These are phyloP conservation scores for Automeris io DNA, from an alignment of 2,888 invertebrate species.

Conservation along the genomic window DNA sequence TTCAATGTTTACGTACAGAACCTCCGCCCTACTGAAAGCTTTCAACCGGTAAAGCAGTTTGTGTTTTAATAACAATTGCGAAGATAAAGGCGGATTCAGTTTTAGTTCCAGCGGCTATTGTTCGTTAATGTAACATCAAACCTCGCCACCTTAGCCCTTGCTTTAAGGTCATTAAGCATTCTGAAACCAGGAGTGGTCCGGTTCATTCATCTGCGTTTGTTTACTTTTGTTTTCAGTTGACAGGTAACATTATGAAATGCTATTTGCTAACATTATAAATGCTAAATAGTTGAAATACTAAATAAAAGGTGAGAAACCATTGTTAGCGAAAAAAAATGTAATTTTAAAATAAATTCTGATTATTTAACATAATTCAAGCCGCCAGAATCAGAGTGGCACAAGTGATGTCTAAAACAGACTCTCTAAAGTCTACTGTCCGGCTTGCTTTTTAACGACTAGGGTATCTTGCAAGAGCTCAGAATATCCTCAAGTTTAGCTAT, in stretches of 20 bases:
- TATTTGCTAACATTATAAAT: too few relatives aligned
- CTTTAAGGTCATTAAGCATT: constrained; percentile 54
- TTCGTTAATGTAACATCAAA: constrained; percentile 61
- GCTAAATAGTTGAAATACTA: too few relatives aligned
- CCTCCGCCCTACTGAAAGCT: constrained; percentile 37
- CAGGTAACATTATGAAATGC: constrained; percentile 8
- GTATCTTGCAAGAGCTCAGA: too few relatives aligned
- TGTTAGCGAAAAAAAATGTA: too few relatives aligned
- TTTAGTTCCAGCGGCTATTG: constrained; percentile 56
- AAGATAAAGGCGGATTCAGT: constrained; percentile 55
- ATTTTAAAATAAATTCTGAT: too few relatives aligned
- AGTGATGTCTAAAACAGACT: too few relatives aligned
- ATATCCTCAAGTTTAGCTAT: too few relatives aligned
- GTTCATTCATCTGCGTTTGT: constrained; percentile 41
- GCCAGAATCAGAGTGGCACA: too few relatives aligned
- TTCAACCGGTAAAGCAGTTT: constrained; percentile 51
- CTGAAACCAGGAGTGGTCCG: constrained; percentile 38
- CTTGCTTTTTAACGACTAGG: too few relatives aligned
- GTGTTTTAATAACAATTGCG: constrained; percentile 56
- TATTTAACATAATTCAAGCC: too few relatives aligned
- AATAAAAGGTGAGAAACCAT: background rate
- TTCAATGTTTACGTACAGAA: constrained; percentile 19
- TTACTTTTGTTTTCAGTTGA: constrained; percentile 30
- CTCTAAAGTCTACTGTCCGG: too few relatives aligned
- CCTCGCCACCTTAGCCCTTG: constrained; percentile 40